Base-by-base conservation (phyloP, 2,113 vertebrate genomes). In the Hippolais icterina region DNA sequence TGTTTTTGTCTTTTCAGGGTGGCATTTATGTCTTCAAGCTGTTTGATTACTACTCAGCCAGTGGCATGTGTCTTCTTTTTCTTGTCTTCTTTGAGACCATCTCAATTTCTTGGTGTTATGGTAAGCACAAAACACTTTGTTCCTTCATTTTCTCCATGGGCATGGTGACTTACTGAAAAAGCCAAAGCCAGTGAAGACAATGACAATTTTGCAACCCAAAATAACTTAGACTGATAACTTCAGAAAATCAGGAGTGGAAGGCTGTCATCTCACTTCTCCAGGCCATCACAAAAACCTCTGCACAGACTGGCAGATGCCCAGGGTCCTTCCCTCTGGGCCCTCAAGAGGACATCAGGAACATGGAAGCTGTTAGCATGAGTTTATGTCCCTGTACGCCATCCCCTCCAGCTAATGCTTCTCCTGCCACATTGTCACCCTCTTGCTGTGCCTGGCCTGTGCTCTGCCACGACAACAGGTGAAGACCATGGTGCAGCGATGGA, bases 1-100 rank as follows among this genome's bases (percentile, higher is more conserved):
- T 72, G 83, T 17, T 97, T 94, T 69, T 98, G 27, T 97, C 91
- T 92, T 91, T 89, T 39, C 95, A 99, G 99, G 98, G 98, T 23
- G 99, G 99, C 33, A 98, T 99, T 88, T 99, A 99, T 76, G 98
- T 99, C 66, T 99, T 99, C 97, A 99, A 99, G 97, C 95, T 99
- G 70, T 99, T 99, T 96, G 99, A 99, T 97, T 99, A 99, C 96
- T 99, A 99, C 96, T 99, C 99, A 4, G 99, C 99, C 93, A 99
- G 99, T 77, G 99, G 99, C 90, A 99, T 99, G 99, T 99, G 98
- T 87, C 98, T 99, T 18, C 98, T 99, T 77, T 99, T 97, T 97
- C 98, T 99, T 12, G 98, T 99, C 74, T 99, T 99, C 98, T 99
- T 99, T 75, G 99, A 99, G 96, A 99, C 99, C 4, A 69, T 99